Evolutionary conservation across 2,113 vertebrate genomes (phyloP), one percentile per base, ranked within the genome.

Genomic region (Sminthopsis crassicaudata): DNA sequence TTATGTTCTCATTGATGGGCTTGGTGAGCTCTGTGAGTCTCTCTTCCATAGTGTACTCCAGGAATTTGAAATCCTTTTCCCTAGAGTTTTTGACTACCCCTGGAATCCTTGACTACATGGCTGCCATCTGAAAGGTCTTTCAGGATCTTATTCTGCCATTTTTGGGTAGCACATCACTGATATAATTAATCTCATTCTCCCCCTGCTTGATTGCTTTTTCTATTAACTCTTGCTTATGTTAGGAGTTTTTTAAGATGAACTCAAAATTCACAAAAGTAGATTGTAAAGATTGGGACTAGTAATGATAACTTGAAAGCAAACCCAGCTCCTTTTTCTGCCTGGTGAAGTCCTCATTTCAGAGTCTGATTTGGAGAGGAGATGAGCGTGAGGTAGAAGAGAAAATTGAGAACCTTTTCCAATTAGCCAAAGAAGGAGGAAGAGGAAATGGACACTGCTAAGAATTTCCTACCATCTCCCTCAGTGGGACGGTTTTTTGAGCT

Each of bases 21-120:
- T 98, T 99, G 92, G 99, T 99, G 96, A 99, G 98, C 97, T 99
- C 99, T 0, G 99, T 99, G 96, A 99, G 98, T 36, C 99, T 99
- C 93, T 99, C 99, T 97, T 99, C 99, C 51, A 99, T 99, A 0
- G 99, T 99, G 96, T 98, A 99, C 98, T 99, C 99, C 76, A 99
- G 98, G 10, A 99, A 99, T 0, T 99, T 99, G 97, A 99, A 99
- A 98, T 99, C 99, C 48, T 97, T 98, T 96, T 99, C 99, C 1
- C 99, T 98, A 1, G 0, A 9, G 1, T 11, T 51, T 51, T 51
- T 51, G 8, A 51, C 50, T 51, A 51, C 10, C 6, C 50, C 9
- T 51, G 48, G 99, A 98, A 51, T 99, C 99, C 97, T 99, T 99
- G 42, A 99, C 99, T 97, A 99, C 99, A 0, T 98, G 98, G 97